Base-by-base conservation (phyloP, 1,140 invertebrate genomes). In the Camponotus pennsylvanicus region DNA sequence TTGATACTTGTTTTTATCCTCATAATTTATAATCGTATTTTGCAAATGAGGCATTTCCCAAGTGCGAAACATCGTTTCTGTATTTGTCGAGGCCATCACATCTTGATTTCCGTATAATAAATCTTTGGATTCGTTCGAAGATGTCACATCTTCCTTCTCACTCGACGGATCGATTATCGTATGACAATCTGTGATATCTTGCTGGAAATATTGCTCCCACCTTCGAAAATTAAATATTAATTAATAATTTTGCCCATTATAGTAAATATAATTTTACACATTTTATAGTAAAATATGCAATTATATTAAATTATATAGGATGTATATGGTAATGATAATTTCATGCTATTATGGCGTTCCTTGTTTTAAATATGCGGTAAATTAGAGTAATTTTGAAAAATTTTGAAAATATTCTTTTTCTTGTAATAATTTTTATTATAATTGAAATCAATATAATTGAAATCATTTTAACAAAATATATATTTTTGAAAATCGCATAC, bases 41-140 rank as follows among this genome's bases (percentile, higher is more conserved):
- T 91, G 86, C 18, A 77, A 66, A 52, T 88, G 69, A 45, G 89
- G 64, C 21, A 85, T 77, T 8, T 92, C 90, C 89, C 92, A 92
- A 11, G 86, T 73, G 9, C 87, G 88, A 64, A 92, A 91, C 32
- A 86, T 71, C 40, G 63, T 61, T 7, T 18, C 79, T 0, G 90
- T 37, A 9, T 78, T 71, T 27, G 87, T 52, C 34, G 80, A 42
- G 7, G 61, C 79, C 8, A 64, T 80, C 2, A 77, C 57, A 42
- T 76, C 79, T 64, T 84, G 87, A 34, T 80, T 90, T 8, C 85
- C 64, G 0, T 18, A 71, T 9, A 69, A 55, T 40, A 84, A 64
- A 40, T 90, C 66, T 9, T 78, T 34, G 32, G 79, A 42, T 34
- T 75, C 66, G 0, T 67, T 76, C 15, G 49, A 18, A 15, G 70